Evolutionary conservation across 2,888 invertebrate species (phyloP).

Genomic region (Autographa pulchrina): DNA sequence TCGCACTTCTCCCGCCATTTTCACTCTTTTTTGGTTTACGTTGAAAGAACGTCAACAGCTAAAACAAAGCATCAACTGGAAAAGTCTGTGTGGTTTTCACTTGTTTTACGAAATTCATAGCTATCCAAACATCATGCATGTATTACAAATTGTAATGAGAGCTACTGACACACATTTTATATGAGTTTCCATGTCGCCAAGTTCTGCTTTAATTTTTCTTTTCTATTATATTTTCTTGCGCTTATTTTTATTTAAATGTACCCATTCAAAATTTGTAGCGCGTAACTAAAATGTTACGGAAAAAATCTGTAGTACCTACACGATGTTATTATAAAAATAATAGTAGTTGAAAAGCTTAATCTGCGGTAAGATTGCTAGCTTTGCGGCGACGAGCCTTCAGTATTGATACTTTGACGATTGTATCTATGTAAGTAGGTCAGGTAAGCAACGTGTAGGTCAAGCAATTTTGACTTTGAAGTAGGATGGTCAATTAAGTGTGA

Average conservation of each 20-base stretch:
- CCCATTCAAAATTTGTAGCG: constrained; percentile 50
- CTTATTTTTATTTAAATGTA: constrained; percentile 50
- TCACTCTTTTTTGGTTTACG: constrained; percentile 57
- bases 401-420: not conserved
- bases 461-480: constrained; percentile 5
- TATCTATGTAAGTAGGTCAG: constrained; percentile 7
- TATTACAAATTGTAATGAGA: constrained; percentile 53
- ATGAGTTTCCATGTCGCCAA: constrained; percentile 40
- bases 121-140: constrained; percentile 51
- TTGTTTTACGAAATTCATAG: constrained; percentile 57
- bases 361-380: not conserved
- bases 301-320: constrained; percentile 38
- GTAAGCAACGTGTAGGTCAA: not conserved
- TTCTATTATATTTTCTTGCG: constrained; percentile 38
- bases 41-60: constrained; percentile 62
- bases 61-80: constrained; percentile 59
- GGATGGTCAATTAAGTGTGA: not conserved
- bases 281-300: constrained; percentile 57
- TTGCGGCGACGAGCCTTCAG: not conserved
- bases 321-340: not conserved
- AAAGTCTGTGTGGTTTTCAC: constrained; percentile 48
- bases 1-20: constrained; percentile 56
- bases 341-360: not conserved
- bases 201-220: constrained; percentile 42
- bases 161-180: constrained; percentile 42